Conservation (phyloP, 2,888 invertebrate genomes). For the Aspidiotus destructor region DNA sequence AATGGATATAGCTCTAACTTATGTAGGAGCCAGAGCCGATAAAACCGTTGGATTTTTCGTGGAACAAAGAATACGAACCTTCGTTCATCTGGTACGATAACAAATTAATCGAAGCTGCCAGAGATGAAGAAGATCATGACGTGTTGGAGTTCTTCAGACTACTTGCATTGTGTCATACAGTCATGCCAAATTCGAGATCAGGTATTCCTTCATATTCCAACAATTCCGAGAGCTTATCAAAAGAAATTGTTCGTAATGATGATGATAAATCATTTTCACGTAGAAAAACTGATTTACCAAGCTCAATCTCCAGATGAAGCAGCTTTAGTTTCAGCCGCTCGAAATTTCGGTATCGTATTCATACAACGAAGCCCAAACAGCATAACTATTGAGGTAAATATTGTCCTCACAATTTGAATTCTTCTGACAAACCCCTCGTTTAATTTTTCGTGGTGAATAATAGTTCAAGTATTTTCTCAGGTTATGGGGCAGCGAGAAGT, state of each 20-base stretch:
- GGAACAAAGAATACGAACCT: slow-evolving; percentile 81
- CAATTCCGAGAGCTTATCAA: no score
- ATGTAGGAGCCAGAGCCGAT: slow-evolving; percentile 13
- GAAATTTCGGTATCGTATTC: slow-evolving; percentile 98
- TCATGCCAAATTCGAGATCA: slow-evolving; percentile 70
- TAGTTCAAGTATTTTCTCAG: slow-evolving; percentile 42
- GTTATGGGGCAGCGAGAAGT: slow-evolving; percentile 51
- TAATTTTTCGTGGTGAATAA: not conserved
- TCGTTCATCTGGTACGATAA: slow-evolving; percentile 91
- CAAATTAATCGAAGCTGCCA: slow-evolving; percentile 55
- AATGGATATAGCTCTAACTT: no score
- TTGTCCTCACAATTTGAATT: not conserved
- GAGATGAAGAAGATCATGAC: slow-evolving; percentile 46
- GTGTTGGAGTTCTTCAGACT: slow-evolving; percentile 76
- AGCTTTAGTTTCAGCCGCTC: slow-evolving; percentile 91
- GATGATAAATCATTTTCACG: slow-evolving; percentile 14
- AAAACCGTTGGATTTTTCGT: slow-evolving; percentile 72
- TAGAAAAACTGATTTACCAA: slow-evolving; percentile 64
- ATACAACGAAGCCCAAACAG: slow-evolving; percentile 83
- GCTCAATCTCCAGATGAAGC: slow-evolving; percentile 98
- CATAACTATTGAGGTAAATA: slow-evolving; percentile 77
- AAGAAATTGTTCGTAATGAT: no score
- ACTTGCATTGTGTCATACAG: slow-evolving; percentile 93
- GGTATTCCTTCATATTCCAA: slow-evolving; percentile 10
- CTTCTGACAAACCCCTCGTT: not conserved